phyloP scores from a whole-genome alignment of 64 coral and sea anemone species.

The Pachyseris speciosa region DNA sequence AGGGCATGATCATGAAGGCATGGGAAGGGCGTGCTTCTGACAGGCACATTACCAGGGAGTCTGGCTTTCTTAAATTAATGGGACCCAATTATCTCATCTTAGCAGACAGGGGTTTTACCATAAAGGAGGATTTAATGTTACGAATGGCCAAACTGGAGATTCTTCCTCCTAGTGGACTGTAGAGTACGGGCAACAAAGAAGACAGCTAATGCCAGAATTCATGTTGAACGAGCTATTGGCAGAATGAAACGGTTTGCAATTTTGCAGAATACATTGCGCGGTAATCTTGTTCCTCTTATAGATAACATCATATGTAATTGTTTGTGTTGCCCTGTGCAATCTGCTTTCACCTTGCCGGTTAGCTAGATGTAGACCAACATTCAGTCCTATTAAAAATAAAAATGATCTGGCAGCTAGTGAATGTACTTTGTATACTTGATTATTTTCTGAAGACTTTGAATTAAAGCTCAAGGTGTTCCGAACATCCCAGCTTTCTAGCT shows the following conservation, averaged over 20 bases:
- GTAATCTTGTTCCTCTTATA: not conserved
- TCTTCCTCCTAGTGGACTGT: conserved; percentile 58
- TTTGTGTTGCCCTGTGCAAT: conserved; percentile 35
- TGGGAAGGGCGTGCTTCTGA: conserved; percentile 24
- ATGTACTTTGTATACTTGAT: no score
- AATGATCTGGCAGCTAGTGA: no score
- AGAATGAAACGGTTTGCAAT: conserved; percentile 38
- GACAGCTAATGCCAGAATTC: conserved; percentile 51
- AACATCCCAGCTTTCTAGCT: no score
- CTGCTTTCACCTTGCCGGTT: not conserved
- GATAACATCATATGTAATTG: conserved; percentile 54
- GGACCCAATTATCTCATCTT: conserved; percentile 57
- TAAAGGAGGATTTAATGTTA: conserved; percentile 64
- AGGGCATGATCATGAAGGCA: no score
- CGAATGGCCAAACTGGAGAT: conserved; percentile 36
- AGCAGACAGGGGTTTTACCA: no score
- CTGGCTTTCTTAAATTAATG: conserved; percentile 51
- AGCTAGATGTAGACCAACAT: no score
- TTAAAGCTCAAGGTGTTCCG: no score
- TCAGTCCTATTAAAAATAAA: no score
- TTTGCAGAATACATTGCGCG: not conserved
- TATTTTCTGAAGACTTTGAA: no score
- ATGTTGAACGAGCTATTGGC: conserved; percentile 53
- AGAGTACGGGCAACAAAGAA: conserved; percentile 37
- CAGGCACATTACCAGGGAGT: conserved; percentile 53